Base-by-base conservation (phyloP, 2,113 vertebrate species). In the Symphodus melops region DNA sequence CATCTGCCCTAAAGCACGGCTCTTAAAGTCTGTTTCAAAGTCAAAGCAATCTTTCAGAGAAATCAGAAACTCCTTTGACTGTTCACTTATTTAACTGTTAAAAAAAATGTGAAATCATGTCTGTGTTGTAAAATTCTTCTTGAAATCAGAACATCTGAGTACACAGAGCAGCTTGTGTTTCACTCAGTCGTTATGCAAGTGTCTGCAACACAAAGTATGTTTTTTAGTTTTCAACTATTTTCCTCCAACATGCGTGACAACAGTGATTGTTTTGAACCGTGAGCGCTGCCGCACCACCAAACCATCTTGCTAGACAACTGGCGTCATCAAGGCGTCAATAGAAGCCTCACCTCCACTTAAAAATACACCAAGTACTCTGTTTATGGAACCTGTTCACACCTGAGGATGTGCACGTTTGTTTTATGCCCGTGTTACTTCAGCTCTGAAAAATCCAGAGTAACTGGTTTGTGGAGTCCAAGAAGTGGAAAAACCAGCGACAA, bases 391-490 rank as follows among this genome's bases (percentile, higher is more conserved):
- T 14, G 41, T 39, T 56, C 4, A n/a, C 19, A 54, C 36, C 19
- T 8, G 20, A 44, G 1, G 39, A 55, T 23, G 7, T 54, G 8
- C 48, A 37, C 20, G 1, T 52, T 20, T 21, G 28, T 4, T n/a
- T 6, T 39, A 20, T 42, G 7, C 25, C 10, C 7, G 48, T 8
- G 39, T 28, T 2, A 20, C 7, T 1, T 46, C 25, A 28, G 13
- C 25, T 7, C 21, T 2, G 28, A 36, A 33, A 23, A 70, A 80
- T 59, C 44, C 4, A 19, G 72, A 64, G 1, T 19, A 77, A 73
- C 82, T 14, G 9, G 82, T 61, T 52, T 17, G 23, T 25, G 19
- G 13, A 59, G 23, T 1, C 3, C 0, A 36, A 61, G 28, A 42
- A 61, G 39, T 8, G n/a, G 57, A 63, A 70, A 60, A 58, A 68